Evolutionary conservation across 2,888 invertebrate species (phyloP), one percentile per base, ranked within the genome.

Genomic region (Criorhina ranunculi): DNA sequence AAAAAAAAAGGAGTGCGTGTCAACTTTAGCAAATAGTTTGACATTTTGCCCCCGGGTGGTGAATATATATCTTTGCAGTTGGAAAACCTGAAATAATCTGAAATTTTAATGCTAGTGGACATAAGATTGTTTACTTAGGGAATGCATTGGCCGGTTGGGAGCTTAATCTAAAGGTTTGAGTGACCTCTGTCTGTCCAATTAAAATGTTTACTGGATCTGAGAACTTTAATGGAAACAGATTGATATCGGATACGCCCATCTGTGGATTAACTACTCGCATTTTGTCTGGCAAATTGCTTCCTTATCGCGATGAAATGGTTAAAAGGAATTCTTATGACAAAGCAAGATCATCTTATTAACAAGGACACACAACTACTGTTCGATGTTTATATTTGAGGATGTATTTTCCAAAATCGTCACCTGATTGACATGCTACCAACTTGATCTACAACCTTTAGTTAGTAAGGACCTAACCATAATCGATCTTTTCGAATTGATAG

Each of bases 61-160:
- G 11, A n/a, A 24, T 19, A 29, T 9, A 40, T 51, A 66, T 51
- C 37, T 51, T 51, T 53, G 40, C 31, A 29, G 67, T 53, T 69
- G 42, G 7, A 11, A 69, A 69, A 69, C 69, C 57, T 69, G 69
- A 69, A 69, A 57, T 67, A 8, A 67, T 15, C 17, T 62, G 24
- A 24, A 24, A 24, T 37, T 24, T 29, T n/a, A 55, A 59, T 42
- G 44, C 29, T 44, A 51, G 37, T 51, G 11, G 11, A 29, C 19
- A 46, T 64, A 5, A 46, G 49, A 49, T 35, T 35, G 12, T 35
- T 5, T n/a, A 11, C 44, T 17, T 15, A 44, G 5, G 44, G 17
- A 31, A n/a, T 33, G 62, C 51, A 5, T 51, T 11, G 29, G 5
- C 8, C 12, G 2, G 4, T 31, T 51, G 51, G n/a, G 4, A n/a